A percentile compares a stretch with the other conserved stretches of the same genome.
These are phyloP conservation scores for Brachypalpus laphriformis DNA, from an alignment of 2,888 invertebrate species.

Conservation along the genomic window DNA sequence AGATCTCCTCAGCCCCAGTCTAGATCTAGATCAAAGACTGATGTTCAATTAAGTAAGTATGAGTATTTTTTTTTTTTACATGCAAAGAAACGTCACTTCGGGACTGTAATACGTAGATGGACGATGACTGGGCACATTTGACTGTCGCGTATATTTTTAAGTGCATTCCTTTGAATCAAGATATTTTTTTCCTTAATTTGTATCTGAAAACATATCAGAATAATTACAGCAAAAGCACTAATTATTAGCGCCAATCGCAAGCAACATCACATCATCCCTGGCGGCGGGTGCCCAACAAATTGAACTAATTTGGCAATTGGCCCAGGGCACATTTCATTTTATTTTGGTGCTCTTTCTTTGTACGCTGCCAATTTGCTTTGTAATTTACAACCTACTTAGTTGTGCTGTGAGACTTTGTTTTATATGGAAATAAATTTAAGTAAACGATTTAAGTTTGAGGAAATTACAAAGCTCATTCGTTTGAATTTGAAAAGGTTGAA, in stretches of 20 bases:
- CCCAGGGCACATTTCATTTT: background rate
- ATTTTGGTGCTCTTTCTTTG: background rate
- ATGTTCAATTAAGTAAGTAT: background rate
- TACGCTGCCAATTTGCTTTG: conserved; percentile 9
- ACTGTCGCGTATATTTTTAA: no score
- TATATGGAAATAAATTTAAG: no score
- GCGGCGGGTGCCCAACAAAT: background rate
- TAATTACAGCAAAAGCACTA: background rate
- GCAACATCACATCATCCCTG: conserved; percentile 8
- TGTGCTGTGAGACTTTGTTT: background rate
- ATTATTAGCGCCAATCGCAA: conserved; percentile 45
- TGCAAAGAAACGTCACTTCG: background rate
- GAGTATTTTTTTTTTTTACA: background rate
- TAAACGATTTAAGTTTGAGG: background rate
- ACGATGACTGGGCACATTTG: no score
- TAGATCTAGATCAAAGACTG: background rate
- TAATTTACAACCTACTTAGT: background rate
- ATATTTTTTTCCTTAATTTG: conserved; percentile 3
- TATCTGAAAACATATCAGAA: background rate
- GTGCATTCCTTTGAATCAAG: background rate
- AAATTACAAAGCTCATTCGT: background rate
- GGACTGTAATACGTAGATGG: no score
- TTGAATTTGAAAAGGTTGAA: conserved; percentile 1
- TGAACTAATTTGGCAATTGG: conserved; percentile 43
- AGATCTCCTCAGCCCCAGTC: background rate